These are phyloP conservation scores for Catostylus mosaicus DNA, from an alignment of 30 jellyfish, hydroid and myxozoan genomes.

Conservation along the genomic window DNA sequence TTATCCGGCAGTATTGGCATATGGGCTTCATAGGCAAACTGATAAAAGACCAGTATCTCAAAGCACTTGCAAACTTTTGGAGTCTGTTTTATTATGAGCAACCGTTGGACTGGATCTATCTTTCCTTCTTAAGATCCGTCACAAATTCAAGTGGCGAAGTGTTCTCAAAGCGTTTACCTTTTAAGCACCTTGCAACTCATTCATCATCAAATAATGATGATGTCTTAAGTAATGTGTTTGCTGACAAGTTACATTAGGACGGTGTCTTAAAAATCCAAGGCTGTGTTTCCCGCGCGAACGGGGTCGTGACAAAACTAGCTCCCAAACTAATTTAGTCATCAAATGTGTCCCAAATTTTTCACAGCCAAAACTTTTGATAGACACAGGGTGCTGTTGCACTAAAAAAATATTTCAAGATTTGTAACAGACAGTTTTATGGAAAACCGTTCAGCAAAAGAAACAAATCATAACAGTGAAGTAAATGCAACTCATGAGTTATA, in stretches of 20 bases:
- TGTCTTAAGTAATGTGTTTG: not conserved
- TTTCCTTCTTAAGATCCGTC: constrained; percentile 69
- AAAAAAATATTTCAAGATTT: too few relatives aligned
- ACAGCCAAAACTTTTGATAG: too few relatives aligned
- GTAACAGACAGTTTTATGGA: too few relatives aligned
- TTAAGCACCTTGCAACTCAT: constrained; percentile 81
- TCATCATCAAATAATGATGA: constrained; percentile 54
- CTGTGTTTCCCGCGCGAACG: too few relatives aligned
- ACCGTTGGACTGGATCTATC: constrained; percentile 97
- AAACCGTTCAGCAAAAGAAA: too few relatives aligned
- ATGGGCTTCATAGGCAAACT: constrained; percentile 96
- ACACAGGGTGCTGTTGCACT: too few relatives aligned
- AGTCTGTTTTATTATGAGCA: constrained; percentile 78
- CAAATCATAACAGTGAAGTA: too few relatives aligned
- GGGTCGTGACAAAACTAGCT: too few relatives aligned
- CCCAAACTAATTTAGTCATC: too few relatives aligned
- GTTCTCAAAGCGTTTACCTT: constrained; percentile 66
- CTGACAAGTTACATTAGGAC: not conserved
- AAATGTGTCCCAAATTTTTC: too few relatives aligned
- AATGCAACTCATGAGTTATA: too few relatives aligned
- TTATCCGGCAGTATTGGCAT: constrained; percentile 86
- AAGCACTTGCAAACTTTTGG: constrained; percentile 67
- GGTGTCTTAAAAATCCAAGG: too few relatives aligned
- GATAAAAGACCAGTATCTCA: constrained; percentile 67
- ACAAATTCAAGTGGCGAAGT: constrained; percentile 63